Conservation (phyloP, 2,888 invertebrate genomes). For the Unio delphinus region DNA sequence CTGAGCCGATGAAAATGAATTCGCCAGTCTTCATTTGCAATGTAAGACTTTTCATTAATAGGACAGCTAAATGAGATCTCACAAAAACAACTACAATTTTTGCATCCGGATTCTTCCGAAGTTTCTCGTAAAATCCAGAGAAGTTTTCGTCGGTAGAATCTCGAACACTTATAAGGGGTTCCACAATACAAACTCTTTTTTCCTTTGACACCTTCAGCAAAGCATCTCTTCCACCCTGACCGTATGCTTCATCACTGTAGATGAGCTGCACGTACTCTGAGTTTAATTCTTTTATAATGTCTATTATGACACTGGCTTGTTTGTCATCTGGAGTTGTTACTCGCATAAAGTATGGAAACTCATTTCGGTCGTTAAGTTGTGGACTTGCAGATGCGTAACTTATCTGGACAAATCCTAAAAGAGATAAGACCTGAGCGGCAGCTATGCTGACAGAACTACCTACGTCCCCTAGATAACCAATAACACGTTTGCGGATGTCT, state of each 20-base stretch:
- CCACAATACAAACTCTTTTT: constrained; percentile 3
- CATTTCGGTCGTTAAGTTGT: not conserved
- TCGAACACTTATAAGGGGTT: constrained; percentile 10
- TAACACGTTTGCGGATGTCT: not conserved
- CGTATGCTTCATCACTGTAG: not conserved
- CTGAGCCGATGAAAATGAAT: constrained; percentile 22
- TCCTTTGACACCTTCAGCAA: not conserved
- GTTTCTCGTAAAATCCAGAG: constrained; percentile 3
- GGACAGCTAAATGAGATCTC: constrained; percentile 4
- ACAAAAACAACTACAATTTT: constrained; percentile 17
- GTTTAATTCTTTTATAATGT: not conserved
- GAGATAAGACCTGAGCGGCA: not conserved
- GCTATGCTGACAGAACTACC: not conserved
- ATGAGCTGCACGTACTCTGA: not conserved
- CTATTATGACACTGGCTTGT: not conserved
- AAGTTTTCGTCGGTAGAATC: not conserved
- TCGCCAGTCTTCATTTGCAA: constrained; percentile 6
- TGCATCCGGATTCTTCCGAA: constrained; percentile 6
- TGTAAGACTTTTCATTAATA: not conserved
- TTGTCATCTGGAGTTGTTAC: not conserved
- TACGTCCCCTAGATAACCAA: not conserved
- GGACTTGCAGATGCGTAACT: not conserved
- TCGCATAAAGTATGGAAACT: not conserved
- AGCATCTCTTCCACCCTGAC: not conserved
- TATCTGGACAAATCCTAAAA: not conserved